Evolutionary conservation across 2,797 vertebrate species (phyloP), one percentile per base, ranked within the genome.

Genomic region (Silurus lanzhouensis): DNA sequence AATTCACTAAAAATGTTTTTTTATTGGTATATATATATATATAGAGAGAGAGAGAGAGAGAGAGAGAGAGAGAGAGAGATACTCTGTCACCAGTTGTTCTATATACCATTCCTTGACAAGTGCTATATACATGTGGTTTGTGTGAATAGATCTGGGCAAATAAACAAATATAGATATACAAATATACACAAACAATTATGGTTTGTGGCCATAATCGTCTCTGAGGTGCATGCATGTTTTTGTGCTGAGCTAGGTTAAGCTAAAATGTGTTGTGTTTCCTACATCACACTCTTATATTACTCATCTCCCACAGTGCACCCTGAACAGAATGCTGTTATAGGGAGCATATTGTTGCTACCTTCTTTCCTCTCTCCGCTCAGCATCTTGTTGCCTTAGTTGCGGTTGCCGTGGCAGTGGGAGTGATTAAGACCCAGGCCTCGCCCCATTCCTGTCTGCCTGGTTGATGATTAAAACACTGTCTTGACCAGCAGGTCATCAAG

Each of bases 371-470:
- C 20, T 84, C 25, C 70, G 19, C 83, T 80, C 87, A 83, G 81
- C 79, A 82, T 84, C 88, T 82, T 48, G 55, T 88, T 87, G 86
- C 81, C 79, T 60, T 86, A 84, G 81, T 67, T 52, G 64, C 68
- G 25, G 87, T 88, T 88, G 82, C 84, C 61, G 75, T 87, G 78
- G 86, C 63, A 83, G 82, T 71, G 74, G 83, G 63, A 22, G 71
- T 88, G 84, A 87, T 87, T 87, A 83, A 85, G 83, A 81, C 82
- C 85, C 60, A 81, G 61, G 66, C 61, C 71, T 83, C 57, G 63
- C 81, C 74, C 63, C 10, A 2, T 83, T 74, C 60, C 76, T 70
- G 52, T 78, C 83, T 86, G 61, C 78, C 68, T 84, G 75, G 75
- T 57, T 57, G 61, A 70, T 84, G 22, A 86, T 72, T 79, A 78